Conservation (phyloP, 2,797 vertebrate genomes). For the Anisognathus igniventris region DNA sequence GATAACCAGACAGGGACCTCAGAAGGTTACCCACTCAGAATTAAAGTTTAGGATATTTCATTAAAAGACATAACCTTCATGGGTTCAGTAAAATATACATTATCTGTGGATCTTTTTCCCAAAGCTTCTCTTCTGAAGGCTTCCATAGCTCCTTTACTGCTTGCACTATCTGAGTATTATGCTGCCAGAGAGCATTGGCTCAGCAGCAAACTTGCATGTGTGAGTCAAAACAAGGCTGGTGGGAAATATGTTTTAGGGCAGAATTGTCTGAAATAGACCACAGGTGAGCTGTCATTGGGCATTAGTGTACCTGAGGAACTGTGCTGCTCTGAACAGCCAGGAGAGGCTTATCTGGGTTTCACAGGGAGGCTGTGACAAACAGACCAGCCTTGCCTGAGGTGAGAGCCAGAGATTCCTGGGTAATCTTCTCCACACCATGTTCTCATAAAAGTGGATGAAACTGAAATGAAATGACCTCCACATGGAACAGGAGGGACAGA, state of each 20-base stretch:
- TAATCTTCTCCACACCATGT: neutral
- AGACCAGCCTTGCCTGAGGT: neutral
- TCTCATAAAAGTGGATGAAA: neutral
- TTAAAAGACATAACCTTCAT: neutral
- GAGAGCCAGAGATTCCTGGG: neutral
- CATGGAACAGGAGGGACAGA: neutral
- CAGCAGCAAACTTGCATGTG: neutral
- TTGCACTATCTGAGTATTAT: neutral
- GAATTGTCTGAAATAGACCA: neutral
- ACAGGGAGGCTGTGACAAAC: constrained; percentile 20
- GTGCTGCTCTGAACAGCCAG: neutral
- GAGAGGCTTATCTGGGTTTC: constrained; percentile 20
- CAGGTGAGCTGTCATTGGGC: neutral
- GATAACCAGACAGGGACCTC: neutral
- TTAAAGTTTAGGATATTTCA: neutral
- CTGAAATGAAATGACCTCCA: neutral
- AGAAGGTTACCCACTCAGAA: neutral
- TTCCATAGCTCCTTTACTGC: neutral
- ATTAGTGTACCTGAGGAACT: neutral
- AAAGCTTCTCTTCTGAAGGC: neutral
- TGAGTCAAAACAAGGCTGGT: neutral
- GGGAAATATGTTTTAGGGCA: neutral
- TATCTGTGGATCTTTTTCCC: neutral
- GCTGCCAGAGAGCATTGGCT: neutral
- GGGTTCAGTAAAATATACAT: neutral